These are phyloP conservation scores for Nansenia antarctica DNA, from an alignment of 2,113 vertebrate genomes.

Conservation along the genomic window DNA sequence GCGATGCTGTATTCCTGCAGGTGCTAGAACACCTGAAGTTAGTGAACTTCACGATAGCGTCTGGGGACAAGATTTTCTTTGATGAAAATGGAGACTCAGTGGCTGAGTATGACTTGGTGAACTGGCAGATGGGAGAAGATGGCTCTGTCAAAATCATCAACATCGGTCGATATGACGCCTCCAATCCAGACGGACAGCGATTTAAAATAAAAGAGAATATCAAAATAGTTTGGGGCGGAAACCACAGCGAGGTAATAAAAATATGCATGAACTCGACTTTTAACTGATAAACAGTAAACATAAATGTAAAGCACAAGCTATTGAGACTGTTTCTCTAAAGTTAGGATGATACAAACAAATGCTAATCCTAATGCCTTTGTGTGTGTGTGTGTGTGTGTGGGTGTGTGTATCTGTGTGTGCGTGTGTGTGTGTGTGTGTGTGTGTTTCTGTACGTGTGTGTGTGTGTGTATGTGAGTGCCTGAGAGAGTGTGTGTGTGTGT, in stretches of 20 bases:
- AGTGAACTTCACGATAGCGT: conserved; percentile 65
- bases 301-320: too few relatives aligned
- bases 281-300: too few relatives aligned
- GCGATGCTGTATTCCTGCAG: conserved; percentile 44
- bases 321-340: too few relatives aligned
- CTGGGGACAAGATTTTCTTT: conserved; percentile 65
- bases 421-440: too few relatives aligned
- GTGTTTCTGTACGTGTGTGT: too few relatives aligned
- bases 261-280: neutral
- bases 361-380: too few relatives aligned
- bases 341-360: too few relatives aligned
- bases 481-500: too few relatives aligned
- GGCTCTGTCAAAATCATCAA: conserved; percentile 54
- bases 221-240: conserved; percentile 57
- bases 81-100: conserved; percentile 70
- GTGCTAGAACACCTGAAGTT: conserved; percentile 63
- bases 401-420: too few relatives aligned
- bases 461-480: too few relatives aligned
- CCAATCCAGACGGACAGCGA: conserved; percentile 38
- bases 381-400: too few relatives aligned
- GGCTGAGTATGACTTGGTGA: conserved; percentile 73
- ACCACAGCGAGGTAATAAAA: conserved; percentile 43
- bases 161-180: conserved; percentile 62
- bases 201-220: conserved; percentile 42
- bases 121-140: conserved; percentile 65